Evolutionary conservation across 1,140 invertebrate species (phyloP), one percentile per base, ranked within the genome.

Genomic region (Lethrus apterus): DNA sequence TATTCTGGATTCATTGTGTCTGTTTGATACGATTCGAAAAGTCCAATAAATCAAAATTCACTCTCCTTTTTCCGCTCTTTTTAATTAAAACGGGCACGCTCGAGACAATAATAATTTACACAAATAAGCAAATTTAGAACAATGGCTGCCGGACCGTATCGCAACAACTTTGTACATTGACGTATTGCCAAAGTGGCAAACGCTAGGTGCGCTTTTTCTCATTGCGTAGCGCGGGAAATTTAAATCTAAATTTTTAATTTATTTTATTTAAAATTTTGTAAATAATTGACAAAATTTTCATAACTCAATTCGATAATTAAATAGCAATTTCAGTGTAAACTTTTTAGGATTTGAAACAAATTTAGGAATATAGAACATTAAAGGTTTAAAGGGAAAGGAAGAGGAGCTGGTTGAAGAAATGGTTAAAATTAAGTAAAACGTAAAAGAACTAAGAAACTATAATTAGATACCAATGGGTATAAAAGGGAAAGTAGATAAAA

Each of bases 1-100:
- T 66, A 66, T 56, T 66, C 64, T 3, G 64, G 64, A 65, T 66
- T 64, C 64, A 66, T 66, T 54, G 54, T 62, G 26, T 36, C 24
- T 36, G 40, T 43, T 20, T 24, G 15, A 13, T 30, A 3, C 23
- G 19, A 11, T 23, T 10, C n/a, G 21, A 38, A 20, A 32, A 36
- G 15, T 47, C 17, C 33, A 35, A 29, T 3, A 42, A 24, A 33
- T 10, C 19, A 33, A 17, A 19, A 35, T 42, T 43, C 4, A n/a
- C n/a, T n/a, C n/a, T n/a, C n/a, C n/a, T n/a, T n/a, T n/a, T n/a
- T n/a, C n/a, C n/a, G n/a, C n/a, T n/a, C n/a, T n/a, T n/a, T n/a
- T n/a, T n/a, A n/a, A n/a, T n/a, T 19, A 34, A 14, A 26, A 34
- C n/a, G n/a, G n/a, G n/a, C n/a, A n/a, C n/a, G n/a, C 19, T 35